Evolutionary conservation across 2,113 vertebrate genomes (phyloP), one percentile per base, ranked within the genome.

Genomic region (Aldabrachelys gigantea): DNA sequence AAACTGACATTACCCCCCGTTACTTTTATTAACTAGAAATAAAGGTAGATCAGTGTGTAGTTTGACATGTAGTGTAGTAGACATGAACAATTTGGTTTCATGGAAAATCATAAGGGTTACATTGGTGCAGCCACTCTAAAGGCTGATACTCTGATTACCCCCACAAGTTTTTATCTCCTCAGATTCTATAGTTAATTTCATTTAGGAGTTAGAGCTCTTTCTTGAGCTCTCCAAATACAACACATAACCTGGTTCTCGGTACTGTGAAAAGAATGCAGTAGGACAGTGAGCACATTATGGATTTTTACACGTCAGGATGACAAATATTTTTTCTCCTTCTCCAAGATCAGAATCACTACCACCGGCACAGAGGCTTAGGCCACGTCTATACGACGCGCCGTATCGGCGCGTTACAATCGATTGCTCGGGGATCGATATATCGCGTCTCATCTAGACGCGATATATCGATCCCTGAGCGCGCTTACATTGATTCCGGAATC

Each of bases 291-390:
- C 89, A 82, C 31, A 90, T 84, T 95, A 83, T 96, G 50, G 87
- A 84, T 89, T 92, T 97, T 96, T 88, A 92, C 54, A 96, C 96
- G 95, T 97, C 97, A 98, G 38, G n/a, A 95, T 93, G 96, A 97
- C 89, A 96, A 97, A 92, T 94, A 92, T 93, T 89, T 95, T 97
- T 97, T 95, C 41, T 65, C 27, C 29, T 10, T 97, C 97, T 91
- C 95, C 97, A 94, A 97, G 92, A 96, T 93, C 86, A 96, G 91
- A 97, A 22, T 72, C 85, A 87, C 19, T 87, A 78, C 92, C 93
- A 93, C 47, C 80, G 65, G 81, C 91, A 57, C 14, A 95, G 80
- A 97, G 75, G 80, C 87, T 94, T 82, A n/a, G n/a, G n/a, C n/a
- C n/a, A n/a, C n/a, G n/a, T n/a, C n/a, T n/a, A n/a, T n/a, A n/a